Evolutionary conservation across 2,797 vertebrate species (phyloP).

Genomic region (Sebastes ruberrimus): DNA sequence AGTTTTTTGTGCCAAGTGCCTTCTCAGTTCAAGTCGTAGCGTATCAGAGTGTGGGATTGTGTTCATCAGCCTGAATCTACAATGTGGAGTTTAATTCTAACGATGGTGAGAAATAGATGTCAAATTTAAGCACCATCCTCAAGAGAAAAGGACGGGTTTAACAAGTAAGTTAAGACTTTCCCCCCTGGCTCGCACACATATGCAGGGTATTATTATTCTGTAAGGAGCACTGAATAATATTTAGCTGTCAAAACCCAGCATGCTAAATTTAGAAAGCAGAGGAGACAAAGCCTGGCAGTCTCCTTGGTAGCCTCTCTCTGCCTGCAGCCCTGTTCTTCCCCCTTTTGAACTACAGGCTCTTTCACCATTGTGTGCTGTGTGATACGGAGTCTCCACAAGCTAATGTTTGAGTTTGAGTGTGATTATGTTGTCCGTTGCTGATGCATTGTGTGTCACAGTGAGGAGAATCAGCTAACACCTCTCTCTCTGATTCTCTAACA

Average conservation of each 20-base stretch:
- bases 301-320: conserved; percentile 49
- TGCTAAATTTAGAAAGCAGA: conserved; percentile 64
- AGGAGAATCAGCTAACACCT: neutral
- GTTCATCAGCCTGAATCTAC: neutral
- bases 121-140: conserved; percentile 7
- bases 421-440: neutral
- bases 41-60: neutral
- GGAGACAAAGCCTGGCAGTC: conserved; percentile 51
- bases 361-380: conserved; percentile 29
- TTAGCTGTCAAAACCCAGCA: conserved; percentile 52
- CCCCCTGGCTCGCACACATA: conserved; percentile 8
- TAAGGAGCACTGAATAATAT: conserved; percentile 50
- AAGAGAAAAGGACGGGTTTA: conserved; percentile 7
- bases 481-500: conserved; percentile 63
- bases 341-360: conserved; percentile 17
- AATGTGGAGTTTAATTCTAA: conserved; percentile 21
- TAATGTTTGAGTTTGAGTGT: conserved; percentile 23
- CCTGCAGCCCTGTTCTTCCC: conserved; percentile 57
- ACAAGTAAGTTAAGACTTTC: conserved; percentile 9
- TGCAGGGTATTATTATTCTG: conserved; percentile 47
- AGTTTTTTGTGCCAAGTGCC: neutral
- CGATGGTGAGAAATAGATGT: conserved; percentile 13
- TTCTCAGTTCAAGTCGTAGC: neutral
- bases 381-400: neutral
- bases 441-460: neutral